These are phyloP conservation scores for Sminthopsis crassicaudata DNA, from an alignment of 2,113 vertebrate species.

Conservation along the genomic window DNA sequence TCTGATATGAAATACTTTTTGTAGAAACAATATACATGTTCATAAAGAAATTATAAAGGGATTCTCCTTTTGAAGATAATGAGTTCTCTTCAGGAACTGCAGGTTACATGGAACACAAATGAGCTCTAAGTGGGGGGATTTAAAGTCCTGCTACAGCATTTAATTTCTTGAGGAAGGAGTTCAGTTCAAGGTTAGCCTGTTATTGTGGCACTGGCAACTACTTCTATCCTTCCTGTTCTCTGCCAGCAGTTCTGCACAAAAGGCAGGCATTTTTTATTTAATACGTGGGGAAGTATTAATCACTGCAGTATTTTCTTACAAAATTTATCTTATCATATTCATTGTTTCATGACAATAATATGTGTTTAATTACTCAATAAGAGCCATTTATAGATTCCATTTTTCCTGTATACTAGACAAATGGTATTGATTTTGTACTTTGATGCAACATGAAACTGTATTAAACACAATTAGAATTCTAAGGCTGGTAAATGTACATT, in stretches of 20 bases:
- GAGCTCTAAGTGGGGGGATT: slow-evolving; percentile 93
- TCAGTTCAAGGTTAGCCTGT: slow-evolving; percentile 93
- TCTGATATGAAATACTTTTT: slow-evolving; percentile 86
- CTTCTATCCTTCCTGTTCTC: slow-evolving; percentile 86
- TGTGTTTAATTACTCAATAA: slow-evolving; percentile 99
- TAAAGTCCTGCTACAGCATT: slow-evolving; percentile 91
- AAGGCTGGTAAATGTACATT: slow-evolving; percentile 84
- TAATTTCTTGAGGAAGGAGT: slow-evolving; percentile 92
- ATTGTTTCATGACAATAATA: slow-evolving; percentile 99
- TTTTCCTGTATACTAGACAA: slow-evolving; percentile 95
- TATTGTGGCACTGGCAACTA: slow-evolving; percentile 90
- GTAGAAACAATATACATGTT: slow-evolving; percentile 89
- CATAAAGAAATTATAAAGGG: slow-evolving; percentile 90
- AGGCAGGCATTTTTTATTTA: slow-evolving; percentile 93
- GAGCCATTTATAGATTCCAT: slow-evolving; percentile 96
- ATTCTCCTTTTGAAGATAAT: slow-evolving; percentile 91
- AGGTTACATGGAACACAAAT: slow-evolving; percentile 89
- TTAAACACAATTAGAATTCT: slow-evolving; percentile 95
- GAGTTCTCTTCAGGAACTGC: slow-evolving; percentile 90
- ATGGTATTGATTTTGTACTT: slow-evolving; percentile 97
- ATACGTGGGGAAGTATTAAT: slow-evolving; percentile 92
- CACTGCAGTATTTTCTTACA: slow-evolving; percentile 90
- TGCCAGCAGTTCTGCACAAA: slow-evolving; percentile 86
- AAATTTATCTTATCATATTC: slow-evolving; percentile 96
- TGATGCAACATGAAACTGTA: slow-evolving; percentile 95